phyloP scores from a whole-genome alignment of 2,797 vertebrate species.

The Neosalanx taihuensis region DNA sequence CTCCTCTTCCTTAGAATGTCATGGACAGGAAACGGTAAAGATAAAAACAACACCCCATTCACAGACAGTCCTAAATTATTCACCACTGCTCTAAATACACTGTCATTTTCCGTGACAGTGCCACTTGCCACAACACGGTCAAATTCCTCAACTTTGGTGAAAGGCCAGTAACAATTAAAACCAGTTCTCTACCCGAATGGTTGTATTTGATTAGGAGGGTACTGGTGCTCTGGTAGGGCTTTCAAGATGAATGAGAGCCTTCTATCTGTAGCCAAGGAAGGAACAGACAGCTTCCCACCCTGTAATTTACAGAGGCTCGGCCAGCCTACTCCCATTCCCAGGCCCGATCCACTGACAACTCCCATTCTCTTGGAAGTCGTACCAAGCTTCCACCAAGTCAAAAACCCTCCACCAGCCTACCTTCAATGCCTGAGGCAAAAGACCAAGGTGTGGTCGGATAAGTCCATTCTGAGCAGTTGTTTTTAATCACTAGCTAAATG shows the following conservation, averaged over 20 bases:
- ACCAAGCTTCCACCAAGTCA: constrained; percentile 26
- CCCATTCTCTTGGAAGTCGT: constrained; percentile 32
- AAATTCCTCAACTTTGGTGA: constrained; percentile 59
- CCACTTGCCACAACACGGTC: constrained; percentile 56
- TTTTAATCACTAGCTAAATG: not conserved
- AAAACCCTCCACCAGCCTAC: constrained; percentile 6
- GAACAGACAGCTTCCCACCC: constrained; percentile 47
- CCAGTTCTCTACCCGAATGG: constrained; percentile 44
- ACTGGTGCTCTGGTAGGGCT: constrained; percentile 47
- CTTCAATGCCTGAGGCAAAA: constrained; percentile 34
- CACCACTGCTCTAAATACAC: constrained; percentile 62
- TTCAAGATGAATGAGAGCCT: constrained; percentile 33
- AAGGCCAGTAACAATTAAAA: constrained; percentile 58
- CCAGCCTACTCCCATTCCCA: constrained; percentile 57
- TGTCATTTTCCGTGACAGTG: constrained; percentile 47
- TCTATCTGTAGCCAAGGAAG: constrained; percentile 51
- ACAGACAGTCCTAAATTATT: constrained; percentile 69
- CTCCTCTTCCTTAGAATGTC: constrained; percentile 23
- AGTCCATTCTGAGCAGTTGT: constrained; percentile 5
- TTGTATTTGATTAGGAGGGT: constrained; percentile 39
- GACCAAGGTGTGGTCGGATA: constrained; percentile 37
- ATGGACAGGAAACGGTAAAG: constrained; percentile 38
- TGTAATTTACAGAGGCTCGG: constrained; percentile 64
- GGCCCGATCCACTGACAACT: constrained; percentile 30
- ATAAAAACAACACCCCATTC: constrained; percentile 65